Percentiles rank a stretch among this genome's conserved stretches.
These are phyloP conservation scores for Drosophila jambulina DNA, from an alignment of 1,140 invertebrate species.

Conservation along the genomic window DNA sequence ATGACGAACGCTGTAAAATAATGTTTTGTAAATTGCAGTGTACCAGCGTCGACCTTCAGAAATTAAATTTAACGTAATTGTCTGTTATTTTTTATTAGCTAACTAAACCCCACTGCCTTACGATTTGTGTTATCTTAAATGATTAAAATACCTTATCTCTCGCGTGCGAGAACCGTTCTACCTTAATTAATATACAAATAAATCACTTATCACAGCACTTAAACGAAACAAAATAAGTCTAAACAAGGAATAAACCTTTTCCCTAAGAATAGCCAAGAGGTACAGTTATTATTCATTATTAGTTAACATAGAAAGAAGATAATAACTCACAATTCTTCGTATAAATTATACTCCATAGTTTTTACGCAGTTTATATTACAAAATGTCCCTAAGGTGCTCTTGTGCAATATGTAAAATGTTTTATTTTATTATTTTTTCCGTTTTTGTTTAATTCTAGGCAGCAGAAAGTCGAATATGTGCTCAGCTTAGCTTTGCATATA, in stretches of 20 bases:
- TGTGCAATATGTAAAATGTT: not conserved
- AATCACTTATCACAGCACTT: not conserved
- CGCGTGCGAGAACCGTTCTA: not conserved
- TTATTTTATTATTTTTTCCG: not conserved
- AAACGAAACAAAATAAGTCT: not conserved
- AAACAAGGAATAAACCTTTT: not conserved
- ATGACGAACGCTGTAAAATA: not conserved
- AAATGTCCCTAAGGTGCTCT: too few species aligned
- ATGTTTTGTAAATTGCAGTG: not conserved
- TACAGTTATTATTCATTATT: conserved; percentile 4
- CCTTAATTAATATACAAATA: not conserved
- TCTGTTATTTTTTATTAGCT: too few species aligned
- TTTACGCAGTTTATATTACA: not conserved
- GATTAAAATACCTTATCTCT: not conserved
- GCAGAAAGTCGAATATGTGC: not conserved
- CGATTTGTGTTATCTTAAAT: not conserved
- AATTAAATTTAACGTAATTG: not conserved
- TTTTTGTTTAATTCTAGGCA: not conserved
- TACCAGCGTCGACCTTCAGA: not conserved
- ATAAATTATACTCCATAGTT: too few species aligned
- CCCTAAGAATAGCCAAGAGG: not conserved
- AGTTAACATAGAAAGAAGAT: too few species aligned
- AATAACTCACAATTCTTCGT: too few species aligned
- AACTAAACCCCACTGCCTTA: too few species aligned
- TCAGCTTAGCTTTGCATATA: not conserved